Evolutionary conservation across 1,140 invertebrate species (phyloP).

Genomic region (Helicorthomorpha holstii): DNA sequence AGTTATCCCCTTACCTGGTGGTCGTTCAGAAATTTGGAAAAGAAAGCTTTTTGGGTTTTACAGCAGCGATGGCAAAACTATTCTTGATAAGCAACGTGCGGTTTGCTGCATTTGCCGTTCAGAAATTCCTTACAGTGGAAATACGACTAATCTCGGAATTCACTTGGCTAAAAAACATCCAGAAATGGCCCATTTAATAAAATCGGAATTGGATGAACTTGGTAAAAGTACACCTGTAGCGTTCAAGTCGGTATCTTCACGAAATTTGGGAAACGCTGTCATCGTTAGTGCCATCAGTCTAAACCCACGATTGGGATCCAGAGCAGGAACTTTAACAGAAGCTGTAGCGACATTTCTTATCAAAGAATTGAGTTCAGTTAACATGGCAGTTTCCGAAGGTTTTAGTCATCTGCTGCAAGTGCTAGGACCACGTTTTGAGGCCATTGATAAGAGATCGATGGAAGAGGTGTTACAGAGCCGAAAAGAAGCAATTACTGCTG

Average conservation of each 20-base stretch:
- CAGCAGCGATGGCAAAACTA: constrained; percentile 2
- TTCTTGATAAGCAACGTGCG: not conserved
- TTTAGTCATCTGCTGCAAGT: not conserved
- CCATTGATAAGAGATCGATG: not conserved
- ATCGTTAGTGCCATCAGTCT: not conserved
- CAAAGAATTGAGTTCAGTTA: not conserved
- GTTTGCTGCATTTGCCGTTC: not conserved
- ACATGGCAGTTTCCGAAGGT: not conserved
- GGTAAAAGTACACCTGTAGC: not conserved
- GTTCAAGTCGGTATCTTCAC: not conserved
- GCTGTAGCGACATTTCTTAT: not conserved
- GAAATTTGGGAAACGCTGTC: not conserved
- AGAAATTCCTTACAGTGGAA: constrained; percentile 1
- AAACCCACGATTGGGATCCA: not conserved
- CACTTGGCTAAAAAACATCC: not conserved
- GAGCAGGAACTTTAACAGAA: not conserved
- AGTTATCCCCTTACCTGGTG: not conserved
- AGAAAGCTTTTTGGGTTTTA: constrained; percentile 3
- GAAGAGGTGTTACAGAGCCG: not conserved
- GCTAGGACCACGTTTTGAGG: not conserved
- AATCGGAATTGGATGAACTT: not conserved
- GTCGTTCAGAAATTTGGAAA: not conserved
- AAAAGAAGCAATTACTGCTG: not conserved
- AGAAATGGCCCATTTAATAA: not conserved
- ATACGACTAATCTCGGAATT: not conserved